Evolutionary conservation across 2,888 invertebrate genomes (phyloP).

Genomic region (Diaphora mendica): DNA sequence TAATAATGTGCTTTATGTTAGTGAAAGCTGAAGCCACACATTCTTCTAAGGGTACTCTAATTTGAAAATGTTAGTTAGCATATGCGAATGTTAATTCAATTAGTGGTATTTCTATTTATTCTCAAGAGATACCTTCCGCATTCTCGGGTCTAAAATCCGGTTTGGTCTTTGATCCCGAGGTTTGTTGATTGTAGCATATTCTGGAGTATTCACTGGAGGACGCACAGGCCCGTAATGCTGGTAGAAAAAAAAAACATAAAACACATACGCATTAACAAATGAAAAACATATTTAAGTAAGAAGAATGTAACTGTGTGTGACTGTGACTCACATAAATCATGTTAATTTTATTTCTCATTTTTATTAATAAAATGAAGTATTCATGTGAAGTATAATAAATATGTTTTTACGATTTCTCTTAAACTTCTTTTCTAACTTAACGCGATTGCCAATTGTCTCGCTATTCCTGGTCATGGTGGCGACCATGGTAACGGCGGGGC

Average conservation of each 20-base stretch:
- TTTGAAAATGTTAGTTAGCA: not conserved
- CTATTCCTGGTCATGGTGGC: too few species aligned
- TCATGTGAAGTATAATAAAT: too few species aligned
- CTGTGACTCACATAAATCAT: too few species aligned
- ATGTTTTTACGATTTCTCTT: too few species aligned
- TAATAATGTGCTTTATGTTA: not conserved
- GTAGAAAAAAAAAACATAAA: constrained; percentile 40
- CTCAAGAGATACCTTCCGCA: constrained; percentile 63
- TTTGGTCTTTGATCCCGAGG: constrained; percentile 56
- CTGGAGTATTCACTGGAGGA: constrained; percentile 56
- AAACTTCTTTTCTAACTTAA: too few species aligned
- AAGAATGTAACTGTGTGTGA: too few species aligned
- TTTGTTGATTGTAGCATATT: constrained; percentile 72
- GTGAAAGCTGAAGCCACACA: not conserved
- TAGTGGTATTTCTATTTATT: not conserved
- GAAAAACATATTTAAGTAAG: not conserved
- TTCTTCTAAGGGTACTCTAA: not conserved
- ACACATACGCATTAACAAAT: constrained; percentile 10
- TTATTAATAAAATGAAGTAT: too few species aligned
- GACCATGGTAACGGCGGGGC: too few species aligned
- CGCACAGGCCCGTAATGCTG: constrained; percentile 32
- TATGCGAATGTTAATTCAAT: not conserved
- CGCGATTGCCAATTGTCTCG: too few species aligned
- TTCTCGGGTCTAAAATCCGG: constrained; percentile 57
- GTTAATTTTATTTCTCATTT: too few species aligned